Conservation (phyloP, 2,888 invertebrate genomes). For the Keiferia lycopersicella region DNA sequence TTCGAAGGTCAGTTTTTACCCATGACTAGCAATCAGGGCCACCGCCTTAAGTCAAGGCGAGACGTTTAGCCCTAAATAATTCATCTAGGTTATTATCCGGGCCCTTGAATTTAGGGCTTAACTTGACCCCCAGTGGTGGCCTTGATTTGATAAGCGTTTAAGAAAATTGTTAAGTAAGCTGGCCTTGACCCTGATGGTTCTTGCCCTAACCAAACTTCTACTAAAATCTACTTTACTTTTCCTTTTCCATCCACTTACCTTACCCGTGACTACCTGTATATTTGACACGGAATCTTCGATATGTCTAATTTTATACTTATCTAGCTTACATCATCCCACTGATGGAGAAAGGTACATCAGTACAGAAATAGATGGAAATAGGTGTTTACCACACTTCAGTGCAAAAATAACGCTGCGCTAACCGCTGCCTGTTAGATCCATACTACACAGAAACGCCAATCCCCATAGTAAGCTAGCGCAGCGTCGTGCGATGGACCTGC, state of each 20-base stretch:
- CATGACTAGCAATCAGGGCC: conserved; percentile 1
- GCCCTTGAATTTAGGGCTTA: conserved; percentile 9
- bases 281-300: too few relatives aligned
- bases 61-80: conserved; percentile 19
- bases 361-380: too few relatives aligned
- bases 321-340: too few relatives aligned
- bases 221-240: neutral
- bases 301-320: too few relatives aligned
- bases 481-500: too few relatives aligned
- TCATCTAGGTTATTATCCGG: conserved; percentile 8
- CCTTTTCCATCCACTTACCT: neutral
- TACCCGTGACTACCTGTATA: too few relatives aligned
- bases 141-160: conserved; percentile 3
- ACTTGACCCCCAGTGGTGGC: neutral
- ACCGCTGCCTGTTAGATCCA: too few relatives aligned
- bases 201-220: neutral
- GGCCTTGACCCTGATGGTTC: neutral
- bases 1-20: neutral
- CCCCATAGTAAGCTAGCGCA: too few relatives aligned
- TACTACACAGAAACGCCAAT: too few relatives aligned
- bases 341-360: too few relatives aligned
- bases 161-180: neutral
- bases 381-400: too few relatives aligned
- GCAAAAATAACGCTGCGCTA: too few relatives aligned
- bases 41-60: conserved; percentile 15